These are phyloP conservation scores for Blomia tropicalis DNA, from an alignment of 2,888 invertebrate genomes.

Conservation along the genomic window DNA sequence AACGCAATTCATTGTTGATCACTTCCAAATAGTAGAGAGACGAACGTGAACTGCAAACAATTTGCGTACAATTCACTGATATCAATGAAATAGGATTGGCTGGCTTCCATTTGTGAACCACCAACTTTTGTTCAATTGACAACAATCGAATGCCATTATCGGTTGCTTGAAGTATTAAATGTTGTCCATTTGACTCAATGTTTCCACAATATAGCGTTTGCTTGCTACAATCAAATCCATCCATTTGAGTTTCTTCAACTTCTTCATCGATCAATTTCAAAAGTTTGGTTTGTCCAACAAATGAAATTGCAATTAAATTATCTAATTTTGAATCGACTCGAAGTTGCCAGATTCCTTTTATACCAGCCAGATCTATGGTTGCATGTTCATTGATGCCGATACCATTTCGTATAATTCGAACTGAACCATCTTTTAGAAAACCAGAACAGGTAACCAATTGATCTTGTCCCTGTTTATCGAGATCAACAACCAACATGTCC, in stretches of 20 bases:
- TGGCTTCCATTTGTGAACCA: constrained; percentile 53
- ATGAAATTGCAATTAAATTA: constrained; percentile 79
- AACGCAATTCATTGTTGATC: constrained; percentile 42
- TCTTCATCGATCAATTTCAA: constrained; percentile 80
- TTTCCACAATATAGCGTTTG: constrained; percentile 90
- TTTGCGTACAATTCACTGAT: constrained; percentile 57
- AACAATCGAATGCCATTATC: constrained; percentile 55
- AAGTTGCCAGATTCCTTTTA: constrained; percentile 97
- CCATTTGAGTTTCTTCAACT: constrained; percentile 88
- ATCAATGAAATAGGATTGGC: constrained; percentile 69
- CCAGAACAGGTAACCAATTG: constrained; percentile 92
- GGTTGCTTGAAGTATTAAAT: constrained; percentile 57
- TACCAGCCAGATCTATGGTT: constrained; percentile 85
- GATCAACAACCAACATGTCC: constrained; percentile 92
- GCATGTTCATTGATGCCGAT: constrained; percentile 98
- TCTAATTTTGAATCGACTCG: constrained; percentile 50
- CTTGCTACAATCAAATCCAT: constrained; percentile 73
- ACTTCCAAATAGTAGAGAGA: constrained; percentile 67
- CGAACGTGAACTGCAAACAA: constrained; percentile 70
- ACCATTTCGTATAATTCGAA: constrained; percentile 91
- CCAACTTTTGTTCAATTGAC: constrained; percentile 47
- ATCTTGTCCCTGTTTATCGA: constrained; percentile 76
- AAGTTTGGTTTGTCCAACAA: constrained; percentile 90
- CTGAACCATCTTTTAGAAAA: constrained; percentile 75
- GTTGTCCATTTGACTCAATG: constrained; percentile 50